Conservation (phyloP, 2,797 vertebrate genomes). For the Bradypodion pumilum region DNA sequence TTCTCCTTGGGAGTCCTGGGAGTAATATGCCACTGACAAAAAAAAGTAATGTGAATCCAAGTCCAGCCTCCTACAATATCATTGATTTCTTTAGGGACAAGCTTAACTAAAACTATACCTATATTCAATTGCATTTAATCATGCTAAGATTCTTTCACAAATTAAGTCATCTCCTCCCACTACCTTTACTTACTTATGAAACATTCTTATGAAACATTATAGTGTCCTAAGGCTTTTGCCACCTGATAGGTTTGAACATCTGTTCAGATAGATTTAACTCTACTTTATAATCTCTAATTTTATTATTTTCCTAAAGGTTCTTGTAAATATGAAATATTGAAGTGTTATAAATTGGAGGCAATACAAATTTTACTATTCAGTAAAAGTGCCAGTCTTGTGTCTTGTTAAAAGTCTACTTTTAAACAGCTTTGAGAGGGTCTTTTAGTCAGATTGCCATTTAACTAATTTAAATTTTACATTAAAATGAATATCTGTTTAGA, state of each 20-base stretch:
- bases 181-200: not conserved
- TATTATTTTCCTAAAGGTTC: not conserved
- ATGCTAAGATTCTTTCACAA: not conserved
- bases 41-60: too few relatives aligned
- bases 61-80: not conserved
- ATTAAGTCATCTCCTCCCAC: not conserved
- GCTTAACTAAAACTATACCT: not conserved
- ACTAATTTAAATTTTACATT: conserved; percentile 44
- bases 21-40: not conserved
- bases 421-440: conserved; percentile 15
- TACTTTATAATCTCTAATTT: not conserved
- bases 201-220: not conserved
- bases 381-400: not conserved
- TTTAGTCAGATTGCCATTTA: conserved; percentile 31
- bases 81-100: not conserved
- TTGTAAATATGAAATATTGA: too few relatives aligned
- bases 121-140: not conserved
- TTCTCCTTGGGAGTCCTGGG: too few relatives aligned
- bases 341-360: not conserved
- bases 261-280: not conserved
- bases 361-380: not conserved
- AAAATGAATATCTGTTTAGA: conserved; percentile 48
- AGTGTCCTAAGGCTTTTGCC: not conserved
- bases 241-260: not conserved
- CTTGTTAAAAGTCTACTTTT: conserved; percentile 3